Base-by-base conservation (phyloP, 2,888 invertebrate species). In the Polyommatus iphigenia region DNA sequence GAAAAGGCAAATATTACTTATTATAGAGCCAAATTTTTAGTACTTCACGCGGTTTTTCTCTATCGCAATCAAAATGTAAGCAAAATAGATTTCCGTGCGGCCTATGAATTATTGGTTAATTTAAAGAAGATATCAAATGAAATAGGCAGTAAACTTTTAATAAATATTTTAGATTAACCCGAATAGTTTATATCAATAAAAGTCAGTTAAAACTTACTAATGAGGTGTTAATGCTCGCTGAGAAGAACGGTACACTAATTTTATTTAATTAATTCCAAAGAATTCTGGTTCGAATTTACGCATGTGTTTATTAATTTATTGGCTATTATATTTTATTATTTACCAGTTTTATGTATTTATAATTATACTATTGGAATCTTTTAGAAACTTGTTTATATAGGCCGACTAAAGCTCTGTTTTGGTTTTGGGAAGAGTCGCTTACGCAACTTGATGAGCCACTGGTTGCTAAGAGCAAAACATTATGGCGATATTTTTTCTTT, bases 301-400 rank as follows among this genome's bases (percentile, higher is more conserved):
- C 72, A 72, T 72, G 41, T 72, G 13, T 75, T 75, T 50, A 54
- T 75, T 75, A 54, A 50, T 75, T 75, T 75, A 75, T 75, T 75
- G 75, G 75, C 54, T 50, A 75, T 75, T 50, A 75, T 75, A 75
- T 75, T 75, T 75, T 75, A 75, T 75, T 75, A 75, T 46, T 75
- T 50, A 50, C 75, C 75, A 75, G 75, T 75, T 54, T 75, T 75
- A 75, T 75, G 46, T 75, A 75, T 50, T 75, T 75, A 54, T 75
- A 75, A 75, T 75, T 46, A 75, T 29, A 24, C 24, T 29, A 75
- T 75, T 75, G 2, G 75, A 75, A 75, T 75, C 24, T 67, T 29
- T 67, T 29, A 29, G 29, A 6, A 67, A 67, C 67, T 67, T 18
- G 67, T 67, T 67, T 67, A 67, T 32, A 67, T 67, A 67, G 67